These are phyloP conservation scores for Brevipalpus yothersi DNA, from an alignment of 1,140 invertebrate genomes.

Conservation along the genomic window DNA sequence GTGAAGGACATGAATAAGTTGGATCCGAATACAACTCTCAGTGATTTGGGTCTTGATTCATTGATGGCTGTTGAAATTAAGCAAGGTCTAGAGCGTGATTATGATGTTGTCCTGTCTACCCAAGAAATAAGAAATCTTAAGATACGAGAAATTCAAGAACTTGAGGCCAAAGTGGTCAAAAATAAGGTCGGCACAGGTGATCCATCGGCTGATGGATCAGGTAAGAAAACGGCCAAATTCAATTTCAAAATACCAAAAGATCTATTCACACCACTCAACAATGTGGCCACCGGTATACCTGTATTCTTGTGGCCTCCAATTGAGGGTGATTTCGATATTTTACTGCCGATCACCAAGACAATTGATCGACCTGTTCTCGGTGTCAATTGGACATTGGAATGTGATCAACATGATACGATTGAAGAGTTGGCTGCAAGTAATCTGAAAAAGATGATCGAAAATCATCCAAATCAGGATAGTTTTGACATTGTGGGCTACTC, in stretches of 20 bases:
- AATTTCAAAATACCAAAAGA: conserved; percentile 19
- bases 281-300: neutral
- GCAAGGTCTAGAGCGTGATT: conserved; percentile 10
- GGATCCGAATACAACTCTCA: conserved; percentile 41
- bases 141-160: conserved; percentile 4
- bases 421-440: neutral
- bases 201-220: neutral
- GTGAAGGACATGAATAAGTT: conserved; percentile 56
- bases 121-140: conserved; percentile 9
- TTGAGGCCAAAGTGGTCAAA: conserved; percentile 4
- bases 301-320: conserved; percentile 6
- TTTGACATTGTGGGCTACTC: conserved; percentile 78
- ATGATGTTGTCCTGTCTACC: conserved; percentile 7
- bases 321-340: neutral
- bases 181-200: conserved; percentile 4
- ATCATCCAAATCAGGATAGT: neutral
- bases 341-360: neutral
- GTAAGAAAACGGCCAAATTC: conserved; percentile 14
- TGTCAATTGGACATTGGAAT: conserved; percentile 5
- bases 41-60: conserved; percentile 85
- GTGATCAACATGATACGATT: neutral
- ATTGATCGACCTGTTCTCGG: conserved; percentile 3
- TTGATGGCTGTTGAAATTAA: conserved; percentile 94
- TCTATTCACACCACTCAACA: conserved; percentile 25
- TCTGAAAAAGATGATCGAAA: neutral